Base-by-base conservation (phyloP, 2,113 vertebrate species). In the Melanocharis versteri region DNA sequence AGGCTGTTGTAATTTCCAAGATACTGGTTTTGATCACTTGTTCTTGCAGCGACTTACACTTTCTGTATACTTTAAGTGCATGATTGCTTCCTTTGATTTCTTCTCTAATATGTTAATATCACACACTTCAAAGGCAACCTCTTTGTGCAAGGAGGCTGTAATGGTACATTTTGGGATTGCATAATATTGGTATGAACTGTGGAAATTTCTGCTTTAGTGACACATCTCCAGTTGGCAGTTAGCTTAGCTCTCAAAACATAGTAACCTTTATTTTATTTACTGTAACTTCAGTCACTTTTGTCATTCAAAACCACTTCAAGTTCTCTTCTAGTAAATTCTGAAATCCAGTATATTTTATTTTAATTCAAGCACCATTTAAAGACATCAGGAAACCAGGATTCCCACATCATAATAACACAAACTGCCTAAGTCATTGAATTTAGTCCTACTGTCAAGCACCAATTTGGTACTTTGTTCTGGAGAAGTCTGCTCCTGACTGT, bases 51-150 rank as follows among this genome's bases (percentile, higher is more conserved):
- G 7, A 47, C 68, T 86, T 77, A 54, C 0, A 4, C 24, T 60
- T 92, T 89, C 76, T 83, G 58, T 73, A 66, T 24, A 73, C 62
- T 84, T 78, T 84, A 76, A 64, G 45, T 79, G 48, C 77, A 84
- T 57, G 87, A 84, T 44, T 89, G 65, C 60, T 87, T 89, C 77
- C 87, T 96, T 96, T 95, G 87, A 95, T 92, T 92, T 87, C 73
- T 78, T 84, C 40, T 57, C 69, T 64, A 66, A 58, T 83, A 87
- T 82, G 65, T 84, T 92, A 94, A 40, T 64, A 91, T 37, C 53
- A 56, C 44, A 44, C 39, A 35, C 65, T 94, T 96, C 94, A 95
- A 96, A 96, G 77, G 65, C 65, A 87, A 87, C 7, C 27, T 58
- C 39, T 57, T 89, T 71, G 51, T 51, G 33, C 75, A 92, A 86